A percentile compares a stretch with the other conserved stretches of the same genome.
phyloP scores from a whole-genome alignment of 2,113 vertebrate species.

The Anoplopoma fimbria region DNA sequence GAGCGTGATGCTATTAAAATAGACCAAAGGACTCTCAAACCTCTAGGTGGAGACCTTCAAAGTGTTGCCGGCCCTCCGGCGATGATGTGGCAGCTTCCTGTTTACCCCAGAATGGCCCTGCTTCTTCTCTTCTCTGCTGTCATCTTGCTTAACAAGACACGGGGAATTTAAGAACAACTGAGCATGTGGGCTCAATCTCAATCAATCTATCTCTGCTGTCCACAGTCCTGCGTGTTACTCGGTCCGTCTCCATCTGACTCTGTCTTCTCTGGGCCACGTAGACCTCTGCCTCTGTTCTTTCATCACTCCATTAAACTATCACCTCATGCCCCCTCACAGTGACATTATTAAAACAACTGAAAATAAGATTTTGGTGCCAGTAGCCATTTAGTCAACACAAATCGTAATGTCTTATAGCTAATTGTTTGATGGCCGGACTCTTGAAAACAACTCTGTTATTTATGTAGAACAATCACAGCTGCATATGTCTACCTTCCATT shows the following conservation, averaged over 20 bases:
- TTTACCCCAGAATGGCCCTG: conserved; percentile 69
- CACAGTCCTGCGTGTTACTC: conserved; percentile 35
- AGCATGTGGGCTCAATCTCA: conserved; percentile 17
- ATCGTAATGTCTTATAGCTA: not conserved
- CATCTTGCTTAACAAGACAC: conserved; percentile 55
- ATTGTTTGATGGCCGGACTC: not conserved
- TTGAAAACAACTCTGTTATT: not conserved
- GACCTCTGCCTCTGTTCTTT: conserved; percentile 28
- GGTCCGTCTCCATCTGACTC: not conserved
- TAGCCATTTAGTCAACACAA: not conserved
- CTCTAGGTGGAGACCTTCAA: conserved; percentile 77
- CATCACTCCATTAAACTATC: not conserved
- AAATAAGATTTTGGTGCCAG: not conserved
- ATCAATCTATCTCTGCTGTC: conserved; percentile 26
- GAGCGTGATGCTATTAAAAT: conserved; percentile 49
- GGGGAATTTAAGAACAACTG: conserved; percentile 66
- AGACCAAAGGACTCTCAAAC: conserved; percentile 56
- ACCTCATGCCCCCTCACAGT: not conserved
- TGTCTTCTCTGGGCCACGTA: conserved; percentile 42
- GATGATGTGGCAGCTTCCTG: conserved; percentile 78
- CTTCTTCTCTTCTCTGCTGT: conserved; percentile 68
- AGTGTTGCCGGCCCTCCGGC: conserved; percentile 37
- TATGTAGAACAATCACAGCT: conserved; percentile 42
- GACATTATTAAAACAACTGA: not conserved
- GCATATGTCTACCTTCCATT: conserved; percentile 43